These are phyloP conservation scores for Perizoma affinitatum DNA, from an alignment of 2,888 invertebrate species.

Conservation along the genomic window DNA sequence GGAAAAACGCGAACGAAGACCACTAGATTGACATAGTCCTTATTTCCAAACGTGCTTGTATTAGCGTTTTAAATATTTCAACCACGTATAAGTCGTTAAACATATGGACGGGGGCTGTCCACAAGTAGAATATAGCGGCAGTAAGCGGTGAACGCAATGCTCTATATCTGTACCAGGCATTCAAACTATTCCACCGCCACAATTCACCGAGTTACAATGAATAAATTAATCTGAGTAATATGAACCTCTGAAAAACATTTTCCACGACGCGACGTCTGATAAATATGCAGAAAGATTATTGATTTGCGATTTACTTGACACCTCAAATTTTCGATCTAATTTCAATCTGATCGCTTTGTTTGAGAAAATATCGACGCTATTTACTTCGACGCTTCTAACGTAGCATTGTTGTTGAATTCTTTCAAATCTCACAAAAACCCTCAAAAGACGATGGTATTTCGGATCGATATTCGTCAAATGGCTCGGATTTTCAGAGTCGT, in stretches of 20 bases:
- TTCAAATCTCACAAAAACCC: slow-evolving; percentile 11
- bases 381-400: slow-evolving; percentile 3
- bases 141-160: slow-evolving; percentile 38
- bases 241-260: slow-evolving; percentile 28
- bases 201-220: slow-evolving; percentile 23
- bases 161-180: slow-evolving; percentile 62
- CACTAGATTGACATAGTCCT: too few relatives aligned
- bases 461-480: background rate
- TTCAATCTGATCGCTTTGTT: slow-evolving; percentile 33
- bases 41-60: slow-evolving; percentile 23
- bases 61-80: slow-evolving; percentile 49
- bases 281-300: slow-evolving; percentile 47
- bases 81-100: slow-evolving; percentile 48
- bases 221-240: slow-evolving; percentile 24
- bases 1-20: too few relatives aligned
- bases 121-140: slow-evolving; percentile 35
- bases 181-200: slow-evolving; percentile 42
- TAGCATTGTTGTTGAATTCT: slow-evolving; percentile 20
- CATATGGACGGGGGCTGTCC: slow-evolving; percentile 43
- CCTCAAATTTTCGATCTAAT: slow-evolving; percentile 37
- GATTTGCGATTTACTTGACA: slow-evolving; percentile 42
- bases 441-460: slow-evolving; percentile 10
- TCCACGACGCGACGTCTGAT: slow-evolving; percentile 24
- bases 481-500: slow-evolving; percentile 12
- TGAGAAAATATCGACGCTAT: slow-evolving; percentile 18